phyloP scores from a whole-genome alignment of 2,888 invertebrate genomes.

The Pterostichus madidus region DNA sequence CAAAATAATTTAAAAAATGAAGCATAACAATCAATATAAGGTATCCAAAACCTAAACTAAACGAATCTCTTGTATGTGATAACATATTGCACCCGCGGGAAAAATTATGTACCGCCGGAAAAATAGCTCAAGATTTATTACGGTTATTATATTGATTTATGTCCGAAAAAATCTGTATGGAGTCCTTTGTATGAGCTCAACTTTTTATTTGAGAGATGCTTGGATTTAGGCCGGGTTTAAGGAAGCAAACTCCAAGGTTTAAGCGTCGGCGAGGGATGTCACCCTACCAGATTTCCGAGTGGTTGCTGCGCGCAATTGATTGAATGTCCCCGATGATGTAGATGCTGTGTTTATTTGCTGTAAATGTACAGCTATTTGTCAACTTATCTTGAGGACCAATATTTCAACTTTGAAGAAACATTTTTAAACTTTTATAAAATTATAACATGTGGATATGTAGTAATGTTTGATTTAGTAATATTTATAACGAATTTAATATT shows the following conservation, averaged over 20 bases:
- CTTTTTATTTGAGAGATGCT: slow-evolving; percentile 27
- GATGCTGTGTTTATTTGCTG: slow-evolving; percentile 30
- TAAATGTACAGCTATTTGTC: slow-evolving; percentile 13
- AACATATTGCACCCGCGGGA: slow-evolving; percentile 56
- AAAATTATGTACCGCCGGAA: slow-evolving; percentile 56
- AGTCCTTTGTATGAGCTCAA: slow-evolving; percentile 25
- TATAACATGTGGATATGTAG: too few species aligned
- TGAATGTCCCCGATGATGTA: slow-evolving; percentile 29
- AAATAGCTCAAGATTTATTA: slow-evolving; percentile 51
- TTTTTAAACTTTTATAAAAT: too few species aligned
- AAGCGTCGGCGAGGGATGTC: background rate
- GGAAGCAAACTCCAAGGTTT: background rate
- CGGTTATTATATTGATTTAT: slow-evolving; percentile 61
- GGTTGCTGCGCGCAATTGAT: slow-evolving; percentile 1
- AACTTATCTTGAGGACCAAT: background rate
- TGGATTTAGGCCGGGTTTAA: background rate
- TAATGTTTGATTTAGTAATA: too few species aligned
- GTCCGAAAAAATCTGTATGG: slow-evolving; percentile 58
- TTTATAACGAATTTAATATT: too few species aligned
- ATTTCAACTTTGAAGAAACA: slow-evolving; percentile 16
- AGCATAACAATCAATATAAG: slow-evolving; percentile 30
- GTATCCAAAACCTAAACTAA: background rate
- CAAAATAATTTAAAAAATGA: slow-evolving; percentile 1
- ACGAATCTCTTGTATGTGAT: slow-evolving; percentile 40
- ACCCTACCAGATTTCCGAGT: slow-evolving; percentile 8